phyloP scores from a whole-genome alignment of 2,113 vertebrate genomes.

The Prolemur simus region DNA sequence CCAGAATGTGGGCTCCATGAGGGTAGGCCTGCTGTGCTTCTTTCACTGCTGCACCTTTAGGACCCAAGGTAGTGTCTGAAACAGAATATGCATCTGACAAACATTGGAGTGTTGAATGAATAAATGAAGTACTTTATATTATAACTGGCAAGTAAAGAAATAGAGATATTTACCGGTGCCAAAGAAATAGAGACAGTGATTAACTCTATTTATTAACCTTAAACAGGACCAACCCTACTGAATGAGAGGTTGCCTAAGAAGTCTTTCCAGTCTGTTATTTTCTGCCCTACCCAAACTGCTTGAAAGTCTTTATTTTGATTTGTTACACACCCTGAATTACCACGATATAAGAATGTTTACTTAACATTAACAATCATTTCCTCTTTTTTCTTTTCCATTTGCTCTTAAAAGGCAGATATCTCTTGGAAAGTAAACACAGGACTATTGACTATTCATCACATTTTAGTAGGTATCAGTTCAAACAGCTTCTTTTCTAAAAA shows the following conservation, averaged over 20 bases:
- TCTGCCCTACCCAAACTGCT: background rate
- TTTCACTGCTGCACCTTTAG: background rate
- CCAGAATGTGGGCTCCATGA: background rate
- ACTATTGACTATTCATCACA: background rate
- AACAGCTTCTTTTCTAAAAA: constrained; percentile 1
- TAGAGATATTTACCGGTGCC: background rate
- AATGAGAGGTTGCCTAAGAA: background rate
- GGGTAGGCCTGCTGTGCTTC: background rate
- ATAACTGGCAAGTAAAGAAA: background rate
- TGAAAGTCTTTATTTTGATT: background rate
- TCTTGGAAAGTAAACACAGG: background rate
- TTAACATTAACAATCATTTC: background rate
- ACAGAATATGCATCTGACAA: background rate
- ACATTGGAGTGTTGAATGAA: background rate
- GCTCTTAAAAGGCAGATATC: background rate
- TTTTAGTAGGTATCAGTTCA: constrained; percentile 20
- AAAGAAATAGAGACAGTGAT: background rate
- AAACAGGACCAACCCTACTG: background rate
- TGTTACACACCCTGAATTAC: background rate
- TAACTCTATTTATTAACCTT: constrained; percentile 11
- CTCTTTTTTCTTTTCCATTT: background rate
- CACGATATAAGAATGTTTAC: background rate
- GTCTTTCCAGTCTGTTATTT: background rate
- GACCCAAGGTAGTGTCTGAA: background rate
- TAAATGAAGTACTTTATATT: background rate